Percentiles rank a stretch among this genome's conserved stretches.
These are phyloP conservation scores for Remorina albescens DNA, from an alignment of 2,797 vertebrate species.

Conservation along the genomic window DNA sequence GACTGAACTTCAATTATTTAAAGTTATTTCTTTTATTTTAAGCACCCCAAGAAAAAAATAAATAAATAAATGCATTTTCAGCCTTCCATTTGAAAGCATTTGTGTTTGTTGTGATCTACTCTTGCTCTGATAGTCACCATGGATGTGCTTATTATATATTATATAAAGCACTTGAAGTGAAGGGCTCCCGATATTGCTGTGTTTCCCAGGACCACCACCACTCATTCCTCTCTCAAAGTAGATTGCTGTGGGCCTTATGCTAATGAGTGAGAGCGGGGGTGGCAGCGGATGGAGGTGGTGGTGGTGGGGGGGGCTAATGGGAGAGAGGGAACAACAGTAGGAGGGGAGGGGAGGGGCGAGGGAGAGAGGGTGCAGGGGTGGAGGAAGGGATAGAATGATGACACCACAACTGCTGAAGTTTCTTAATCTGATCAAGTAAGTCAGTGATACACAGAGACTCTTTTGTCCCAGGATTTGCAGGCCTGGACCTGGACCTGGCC, in stretches of 20 bases:
- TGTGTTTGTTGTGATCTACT: conserved; percentile 8
- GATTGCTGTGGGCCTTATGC: conserved; percentile 60
- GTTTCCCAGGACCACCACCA: conserved; percentile 48
- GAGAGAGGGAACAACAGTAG: conserved; percentile 47
- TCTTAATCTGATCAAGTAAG: conserved; percentile 73
- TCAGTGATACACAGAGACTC: conserved; percentile 66
- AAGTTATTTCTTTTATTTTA: no score
- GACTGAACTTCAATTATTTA: no score
- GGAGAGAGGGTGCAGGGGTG: background rate
- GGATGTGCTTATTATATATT: conserved; percentile 27
- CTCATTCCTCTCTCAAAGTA: conserved; percentile 45
- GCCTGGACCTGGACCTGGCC: conserved; percentile 24
- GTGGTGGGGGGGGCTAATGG: conserved; percentile 27
- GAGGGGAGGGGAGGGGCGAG: background rate
- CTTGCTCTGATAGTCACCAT: conserved; percentile 14
- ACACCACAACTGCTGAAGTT: conserved; percentile 56
- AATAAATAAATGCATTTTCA: no score
- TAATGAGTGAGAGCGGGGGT: conserved; percentile 50
- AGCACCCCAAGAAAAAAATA: no score
- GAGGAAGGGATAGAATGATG: conserved; percentile 53
- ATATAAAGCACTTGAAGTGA: conserved; percentile 38
- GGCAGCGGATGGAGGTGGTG: background rate
- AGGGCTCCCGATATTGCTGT: conserved; percentile 25
- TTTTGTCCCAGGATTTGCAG: conserved; percentile 50
- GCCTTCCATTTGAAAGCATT: background rate